Evolutionary conservation across 2,113 vertebrate species (phyloP).

Genomic region (Okapia johnstoni): DNA sequence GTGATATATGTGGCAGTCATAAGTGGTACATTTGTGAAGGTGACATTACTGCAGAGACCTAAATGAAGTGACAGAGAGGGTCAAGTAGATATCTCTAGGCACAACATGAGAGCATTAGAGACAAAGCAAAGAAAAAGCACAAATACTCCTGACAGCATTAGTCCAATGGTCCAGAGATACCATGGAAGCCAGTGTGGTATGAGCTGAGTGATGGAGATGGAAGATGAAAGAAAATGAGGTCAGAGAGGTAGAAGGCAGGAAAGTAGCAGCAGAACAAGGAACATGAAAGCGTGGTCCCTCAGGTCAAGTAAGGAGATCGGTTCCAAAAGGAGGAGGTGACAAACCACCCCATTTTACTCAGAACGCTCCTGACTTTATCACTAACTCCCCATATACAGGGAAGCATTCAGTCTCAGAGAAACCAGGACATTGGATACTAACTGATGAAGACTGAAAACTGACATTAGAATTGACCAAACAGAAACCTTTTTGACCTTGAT

Average conservation of each 20-base stretch:
- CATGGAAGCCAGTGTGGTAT: neutral
- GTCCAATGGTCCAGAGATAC: neutral
- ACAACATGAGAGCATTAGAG: neutral
- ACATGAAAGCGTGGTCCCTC: neutral
- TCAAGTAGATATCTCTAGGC: neutral
- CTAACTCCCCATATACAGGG: neutral
- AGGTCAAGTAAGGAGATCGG: neutral
- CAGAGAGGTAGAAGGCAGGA: neutral
- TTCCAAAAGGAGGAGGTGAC: neutral
- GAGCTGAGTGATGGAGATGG: neutral
- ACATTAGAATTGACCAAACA: neutral
- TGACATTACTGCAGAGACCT: neutral
- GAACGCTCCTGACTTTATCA: neutral
- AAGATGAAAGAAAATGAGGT: neutral
- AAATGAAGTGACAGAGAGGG: neutral
- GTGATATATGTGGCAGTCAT: neutral
- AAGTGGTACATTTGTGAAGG: neutral
- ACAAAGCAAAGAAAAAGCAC: neutral
- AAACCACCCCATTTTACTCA: neutral
- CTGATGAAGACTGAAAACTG: neutral
- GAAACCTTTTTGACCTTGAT: neutral
- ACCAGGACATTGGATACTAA: neutral
- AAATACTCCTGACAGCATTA: neutral
- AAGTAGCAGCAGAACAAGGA: neutral
- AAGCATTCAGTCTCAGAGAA: neutral